Conservation (phyloP, 2,888 invertebrate species). For the Alloplasta piceator region DNA sequence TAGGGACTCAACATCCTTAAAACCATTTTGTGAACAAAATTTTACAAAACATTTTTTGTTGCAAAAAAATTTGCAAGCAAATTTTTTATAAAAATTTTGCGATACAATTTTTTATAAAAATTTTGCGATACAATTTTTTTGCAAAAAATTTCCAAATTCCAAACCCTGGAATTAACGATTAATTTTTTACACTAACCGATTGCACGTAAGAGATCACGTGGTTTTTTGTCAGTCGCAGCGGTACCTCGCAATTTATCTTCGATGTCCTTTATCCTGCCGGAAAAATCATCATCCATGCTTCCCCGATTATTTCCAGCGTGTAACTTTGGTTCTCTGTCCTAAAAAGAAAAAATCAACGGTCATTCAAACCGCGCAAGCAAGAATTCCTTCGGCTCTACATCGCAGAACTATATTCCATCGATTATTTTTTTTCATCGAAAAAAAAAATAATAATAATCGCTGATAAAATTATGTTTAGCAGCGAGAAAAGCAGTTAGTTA, state of each 20-base stretch:
- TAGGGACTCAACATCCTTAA: too few species aligned
- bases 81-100: too few species aligned
- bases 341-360: slow-evolving; percentile 55
- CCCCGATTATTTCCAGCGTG: slow-evolving; percentile 80
- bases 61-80: too few species aligned
- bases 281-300: slow-evolving; percentile 85
- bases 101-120: too few species aligned
- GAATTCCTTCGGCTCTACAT: slow-evolving; percentile 16
- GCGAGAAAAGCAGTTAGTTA: slow-evolving; percentile 60
- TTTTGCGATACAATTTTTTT: too few species aligned
- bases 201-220: slow-evolving; percentile 93
- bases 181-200: slow-evolving; percentile 85
- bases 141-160: too few species aligned
- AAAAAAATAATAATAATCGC: slow-evolving; percentile 24
- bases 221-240: slow-evolving; percentile 88
- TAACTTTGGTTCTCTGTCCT: slow-evolving; percentile 83
- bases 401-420: slow-evolving; percentile 22
- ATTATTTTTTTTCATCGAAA: slow-evolving; percentile 11
- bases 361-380: background rate
- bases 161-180: background rate
- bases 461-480: slow-evolving; percentile 53
- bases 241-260: slow-evolving; percentile 90
- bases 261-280: slow-evolving; percentile 88
- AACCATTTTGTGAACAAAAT: too few species aligned
- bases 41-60: too few species aligned